Percentiles rank a stretch among this genome's conserved stretches.
These are phyloP conservation scores for Erpetoichthys calabaricus DNA, from an alignment of 2,797 vertebrate genomes.

Conservation along the genomic window DNA sequence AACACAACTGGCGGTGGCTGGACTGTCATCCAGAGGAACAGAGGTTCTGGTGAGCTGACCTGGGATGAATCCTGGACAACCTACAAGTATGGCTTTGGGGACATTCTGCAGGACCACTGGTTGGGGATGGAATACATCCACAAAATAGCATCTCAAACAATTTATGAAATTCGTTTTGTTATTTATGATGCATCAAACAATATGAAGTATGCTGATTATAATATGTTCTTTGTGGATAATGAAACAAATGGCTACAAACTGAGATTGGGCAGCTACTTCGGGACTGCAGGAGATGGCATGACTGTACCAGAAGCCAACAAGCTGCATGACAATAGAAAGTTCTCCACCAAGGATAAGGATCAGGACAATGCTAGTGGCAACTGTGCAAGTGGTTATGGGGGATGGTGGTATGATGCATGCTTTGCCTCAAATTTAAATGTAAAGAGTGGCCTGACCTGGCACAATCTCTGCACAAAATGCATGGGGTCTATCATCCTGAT, in stretches of 20 bases:
- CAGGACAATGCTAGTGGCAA: conserved; percentile 30
- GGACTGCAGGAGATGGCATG: conserved; percentile 23
- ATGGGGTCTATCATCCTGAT: no score
- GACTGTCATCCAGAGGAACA: conserved; percentile 34
- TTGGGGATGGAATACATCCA: conserved; percentile 39
- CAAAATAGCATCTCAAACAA: conserved; percentile 28
- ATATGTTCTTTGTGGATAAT: conserved; percentile 33
- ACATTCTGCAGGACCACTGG: conserved; percentile 29
- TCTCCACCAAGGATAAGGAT: conserved; percentile 30
- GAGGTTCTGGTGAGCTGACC: conserved; percentile 13
- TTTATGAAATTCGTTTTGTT: conserved; percentile 33
- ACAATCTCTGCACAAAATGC: no score
- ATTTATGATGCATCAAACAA: conserved; percentile 21
- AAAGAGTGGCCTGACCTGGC: no score
- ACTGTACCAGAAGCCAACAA: conserved; percentile 1
- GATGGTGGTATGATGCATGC: conserved; percentile 18
- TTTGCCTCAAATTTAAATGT: no score
- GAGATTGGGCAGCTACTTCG: conserved; percentile 26
- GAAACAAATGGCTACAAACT: conserved; percentile 28
- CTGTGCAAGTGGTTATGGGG: conserved; percentile 16
- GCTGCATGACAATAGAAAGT: conserved; percentile 33
- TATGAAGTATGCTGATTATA: conserved; percentile 26
- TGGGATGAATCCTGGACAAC: conserved; percentile 38
- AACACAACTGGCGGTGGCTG: conserved; percentile 26
- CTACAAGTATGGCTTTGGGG: conserved; percentile 36